Base-by-base conservation (phyloP, 2,113 vertebrate genomes). In the Puffinus mauretanicus region DNA sequence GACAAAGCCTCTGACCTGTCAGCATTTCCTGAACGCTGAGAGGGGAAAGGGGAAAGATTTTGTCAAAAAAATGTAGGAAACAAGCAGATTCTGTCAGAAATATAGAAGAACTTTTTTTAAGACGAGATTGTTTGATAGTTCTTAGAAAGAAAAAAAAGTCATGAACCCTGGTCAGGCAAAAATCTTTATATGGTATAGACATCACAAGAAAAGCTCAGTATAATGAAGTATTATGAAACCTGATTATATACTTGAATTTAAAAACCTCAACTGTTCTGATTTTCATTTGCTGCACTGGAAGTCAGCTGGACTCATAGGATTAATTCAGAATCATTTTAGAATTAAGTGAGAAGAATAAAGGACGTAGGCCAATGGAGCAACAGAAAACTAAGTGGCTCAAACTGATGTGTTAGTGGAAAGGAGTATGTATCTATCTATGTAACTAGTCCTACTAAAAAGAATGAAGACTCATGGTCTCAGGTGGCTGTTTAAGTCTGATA, bases 1-100 rank as follows among this genome's bases (percentile, higher is more conserved):
- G 99, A 98, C 99, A 99, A 85, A 99, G 98, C 95, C 99, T 99
- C 97, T 99, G 99, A 98, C 99, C 99, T 96, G 99, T 99, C 98
- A 99, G 98, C 99, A 99, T 99, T 97, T 99, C 98, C 98, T 98
- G 98, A 96, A 98, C 97, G 54, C 98, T 98, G 93, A 81, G 92
- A 97, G 64, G 93, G 82, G 60, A 94, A 64, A 94, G 55, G 13
- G 22, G 44, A 92, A 92, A 97, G 49, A 94, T 34, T 60, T 24
- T 42, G 51, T 95, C 27, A 72, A 79, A 38, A 65, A 60, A 38
- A 34, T 0, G 80, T 93, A 96, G n/a, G 64, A 67, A 93, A 81
- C 25, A 44, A 67, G 64, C n/a, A 86, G 34, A 86, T 47, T 46
- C 20, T 49, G 61, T 42, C 38, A 95, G n/a, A 60, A 85, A 92